These are phyloP conservation scores for Metalampra italica DNA, from an alignment of 2,888 invertebrate species.

Conservation along the genomic window DNA sequence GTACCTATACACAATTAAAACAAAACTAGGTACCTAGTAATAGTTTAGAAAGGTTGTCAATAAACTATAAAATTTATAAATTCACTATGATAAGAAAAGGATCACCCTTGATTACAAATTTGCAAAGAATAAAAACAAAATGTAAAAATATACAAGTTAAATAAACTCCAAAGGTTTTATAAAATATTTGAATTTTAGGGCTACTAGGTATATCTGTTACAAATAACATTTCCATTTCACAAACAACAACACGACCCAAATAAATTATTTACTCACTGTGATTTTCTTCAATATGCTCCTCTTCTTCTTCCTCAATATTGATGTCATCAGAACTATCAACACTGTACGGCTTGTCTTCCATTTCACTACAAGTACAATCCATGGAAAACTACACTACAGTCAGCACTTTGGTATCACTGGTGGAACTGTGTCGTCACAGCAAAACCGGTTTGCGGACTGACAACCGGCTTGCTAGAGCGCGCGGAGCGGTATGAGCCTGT, in stretches of 20 bases:
- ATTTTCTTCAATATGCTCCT: conserved; percentile 57
- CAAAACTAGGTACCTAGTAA: too few species aligned
- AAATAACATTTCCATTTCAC: neutral
- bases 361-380: conserved; percentile 56
- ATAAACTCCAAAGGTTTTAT: too few species aligned
- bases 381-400: conserved; percentile 56
- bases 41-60: too few species aligned
- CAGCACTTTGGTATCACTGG: conserved; percentile 55
- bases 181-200: neutral
- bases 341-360: conserved; percentile 75
- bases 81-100: too few species aligned
- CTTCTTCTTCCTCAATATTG: conserved; percentile 57
- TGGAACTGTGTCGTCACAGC: conserved; percentile 56
- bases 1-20: too few species aligned
- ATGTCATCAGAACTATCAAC: conserved; percentile 75
- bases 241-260: neutral
- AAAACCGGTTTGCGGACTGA: conserved; percentile 69
- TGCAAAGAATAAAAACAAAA: too few species aligned
- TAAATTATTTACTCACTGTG: conserved; percentile 48
- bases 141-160: too few species aligned
- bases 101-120: too few species aligned
- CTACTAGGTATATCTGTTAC: neutral
- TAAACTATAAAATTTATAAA: too few species aligned
- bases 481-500: conserved; percentile 72
- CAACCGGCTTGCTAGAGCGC: conserved; percentile 74